Conservation (phyloP, 2,797 vertebrate species). For the Parauchenoglanis punctatus region DNA sequence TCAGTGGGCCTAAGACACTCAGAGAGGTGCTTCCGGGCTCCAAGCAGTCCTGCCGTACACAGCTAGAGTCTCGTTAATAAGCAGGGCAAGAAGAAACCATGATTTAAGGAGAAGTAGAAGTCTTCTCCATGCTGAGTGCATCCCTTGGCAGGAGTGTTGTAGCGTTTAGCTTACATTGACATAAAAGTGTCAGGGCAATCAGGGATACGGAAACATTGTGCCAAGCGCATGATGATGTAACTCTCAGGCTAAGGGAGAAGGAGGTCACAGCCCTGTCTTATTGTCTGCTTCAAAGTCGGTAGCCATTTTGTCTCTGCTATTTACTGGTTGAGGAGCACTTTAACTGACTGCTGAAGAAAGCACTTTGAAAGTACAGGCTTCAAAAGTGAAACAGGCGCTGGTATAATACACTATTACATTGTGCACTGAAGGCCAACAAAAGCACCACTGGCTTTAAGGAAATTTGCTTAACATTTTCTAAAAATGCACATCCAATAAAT, state of each 20-base stretch:
- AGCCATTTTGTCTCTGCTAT: slow-evolving; percentile 52
- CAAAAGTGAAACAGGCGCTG: slow-evolving; percentile 39
- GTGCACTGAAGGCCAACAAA: slow-evolving; percentile 10
- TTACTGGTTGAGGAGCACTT: slow-evolving; percentile 50
- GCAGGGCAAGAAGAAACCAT: slow-evolving; percentile 30
- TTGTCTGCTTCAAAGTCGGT: slow-evolving; percentile 39
- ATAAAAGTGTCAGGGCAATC: slow-evolving; percentile 23
- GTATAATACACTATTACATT: slow-evolving; percentile 26
- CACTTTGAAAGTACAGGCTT: slow-evolving; percentile 50
- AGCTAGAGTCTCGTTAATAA: slow-evolving; percentile 45
- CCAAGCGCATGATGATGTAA: slow-evolving; percentile 32
- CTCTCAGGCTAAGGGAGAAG: slow-evolving; percentile 35
- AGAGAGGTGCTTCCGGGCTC: slow-evolving; percentile 33
- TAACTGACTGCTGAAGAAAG: slow-evolving; percentile 51
- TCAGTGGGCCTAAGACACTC: slow-evolving; percentile 40
- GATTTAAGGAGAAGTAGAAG: slow-evolving; percentile 23
- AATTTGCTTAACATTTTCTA: neutral
- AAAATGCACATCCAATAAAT: neutral
- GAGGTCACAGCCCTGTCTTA: slow-evolving; percentile 49
- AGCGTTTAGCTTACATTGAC: slow-evolving; percentile 28
- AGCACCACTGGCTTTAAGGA: slow-evolving; percentile 4
- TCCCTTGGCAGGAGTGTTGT: slow-evolving; percentile 29
- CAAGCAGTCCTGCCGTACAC: slow-evolving; percentile 46
- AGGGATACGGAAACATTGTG: slow-evolving; percentile 7
- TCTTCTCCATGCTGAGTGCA: neutral